These are phyloP conservation scores for Todus mexicanus DNA, from an alignment of 2,797 vertebrate species.

Conservation along the genomic window DNA sequence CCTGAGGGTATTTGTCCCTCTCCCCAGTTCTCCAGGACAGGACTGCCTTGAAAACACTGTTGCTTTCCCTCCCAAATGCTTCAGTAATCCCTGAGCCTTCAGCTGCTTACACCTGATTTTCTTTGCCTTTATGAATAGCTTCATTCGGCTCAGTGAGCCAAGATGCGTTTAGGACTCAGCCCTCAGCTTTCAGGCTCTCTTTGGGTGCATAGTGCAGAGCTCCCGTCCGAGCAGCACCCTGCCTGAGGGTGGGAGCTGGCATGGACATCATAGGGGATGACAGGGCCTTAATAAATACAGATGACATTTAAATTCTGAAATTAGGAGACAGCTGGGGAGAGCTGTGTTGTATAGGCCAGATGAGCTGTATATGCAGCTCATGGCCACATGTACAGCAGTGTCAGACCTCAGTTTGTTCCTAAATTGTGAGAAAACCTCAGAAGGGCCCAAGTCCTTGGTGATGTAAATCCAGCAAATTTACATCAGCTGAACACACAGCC, in stretches of 20 bases:
- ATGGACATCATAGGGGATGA: neutral
- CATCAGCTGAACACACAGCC: neutral
- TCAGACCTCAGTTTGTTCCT: neutral
- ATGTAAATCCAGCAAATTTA: neutral
- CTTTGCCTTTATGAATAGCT: neutral
- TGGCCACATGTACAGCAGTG: neutral
- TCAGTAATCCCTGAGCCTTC: slow-evolving; percentile 26
- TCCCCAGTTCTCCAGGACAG: neutral
- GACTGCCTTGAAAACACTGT: neutral
- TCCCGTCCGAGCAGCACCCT: neutral
- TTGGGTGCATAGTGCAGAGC: neutral
- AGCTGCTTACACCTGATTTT: slow-evolving; percentile 30
- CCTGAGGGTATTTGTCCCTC: neutral
- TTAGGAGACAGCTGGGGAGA: neutral
- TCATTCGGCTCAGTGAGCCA: slow-evolving; percentile 24
- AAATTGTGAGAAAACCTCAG: neutral
- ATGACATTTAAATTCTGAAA: slow-evolving; percentile 21
- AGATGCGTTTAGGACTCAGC: neutral
- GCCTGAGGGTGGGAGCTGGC: neutral
- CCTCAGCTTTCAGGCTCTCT: neutral
- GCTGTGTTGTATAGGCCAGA: neutral
- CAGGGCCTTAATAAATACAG: neutral
- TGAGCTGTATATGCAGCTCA: neutral
- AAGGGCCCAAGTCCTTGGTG: neutral
- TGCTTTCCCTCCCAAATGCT: neutral